These are phyloP conservation scores for Bellardia bayeri DNA, from an alignment of 2,888 invertebrate genomes.

Conservation along the genomic window DNA sequence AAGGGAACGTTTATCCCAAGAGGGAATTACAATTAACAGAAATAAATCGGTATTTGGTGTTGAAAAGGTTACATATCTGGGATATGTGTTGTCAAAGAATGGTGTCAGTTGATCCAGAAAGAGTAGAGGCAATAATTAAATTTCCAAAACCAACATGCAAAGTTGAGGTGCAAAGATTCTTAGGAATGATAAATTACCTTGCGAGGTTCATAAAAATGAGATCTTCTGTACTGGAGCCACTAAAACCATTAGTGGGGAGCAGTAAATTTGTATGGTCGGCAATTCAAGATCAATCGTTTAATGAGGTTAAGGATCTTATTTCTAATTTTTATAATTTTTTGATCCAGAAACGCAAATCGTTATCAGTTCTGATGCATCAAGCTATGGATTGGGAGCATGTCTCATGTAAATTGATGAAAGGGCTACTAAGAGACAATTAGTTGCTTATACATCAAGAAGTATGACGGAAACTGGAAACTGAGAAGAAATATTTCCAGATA, in stretches of 20 bases:
- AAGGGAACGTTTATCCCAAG: background rate
- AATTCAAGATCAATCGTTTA: constrained; percentile 37
- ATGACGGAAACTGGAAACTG: constrained; percentile 62
- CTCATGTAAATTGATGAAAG: constrained; percentile 26
- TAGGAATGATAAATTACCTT: constrained; percentile 55
- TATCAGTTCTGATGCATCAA: constrained; percentile 40
- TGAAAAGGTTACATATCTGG: constrained; percentile 23
- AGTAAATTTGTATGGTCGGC: background rate
- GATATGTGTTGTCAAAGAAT: background rate
- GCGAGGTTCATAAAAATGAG: constrained; percentile 37
- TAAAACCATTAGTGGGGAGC: constrained; percentile 22
- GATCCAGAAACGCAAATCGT: constrained; percentile 44
- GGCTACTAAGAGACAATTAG: constrained; percentile 7
- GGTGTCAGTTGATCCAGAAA: constrained; percentile 27
- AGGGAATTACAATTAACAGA: constrained; percentile 51
- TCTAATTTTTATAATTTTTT: background rate
- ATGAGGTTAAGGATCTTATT: constrained; percentile 11
- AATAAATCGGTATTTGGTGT: constrained; percentile 38
- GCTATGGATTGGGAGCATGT: constrained; percentile 24
- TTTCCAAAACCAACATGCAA: constrained; percentile 39
- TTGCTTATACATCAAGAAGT: constrained; percentile 36
- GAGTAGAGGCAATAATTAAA: constrained; percentile 20
- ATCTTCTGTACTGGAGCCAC: constrained; percentile 20
- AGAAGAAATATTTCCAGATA: constrained; percentile 48
- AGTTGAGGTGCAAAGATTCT: constrained; percentile 51